Conservation (phyloP, 1,140 invertebrate species). For the Drosophila busckii region DNA sequence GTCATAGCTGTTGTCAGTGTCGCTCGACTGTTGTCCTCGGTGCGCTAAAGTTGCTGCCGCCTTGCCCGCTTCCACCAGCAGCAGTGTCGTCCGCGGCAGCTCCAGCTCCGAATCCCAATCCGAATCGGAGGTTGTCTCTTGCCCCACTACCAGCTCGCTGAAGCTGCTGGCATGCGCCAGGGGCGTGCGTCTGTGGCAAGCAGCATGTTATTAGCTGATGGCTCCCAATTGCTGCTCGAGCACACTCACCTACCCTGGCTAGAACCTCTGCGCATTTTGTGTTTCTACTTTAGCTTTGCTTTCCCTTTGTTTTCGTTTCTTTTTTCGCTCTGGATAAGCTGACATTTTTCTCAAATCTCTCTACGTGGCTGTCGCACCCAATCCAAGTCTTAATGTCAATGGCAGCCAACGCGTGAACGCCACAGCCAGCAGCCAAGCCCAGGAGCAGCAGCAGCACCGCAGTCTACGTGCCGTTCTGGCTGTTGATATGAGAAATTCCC, state of each 20-base stretch:
- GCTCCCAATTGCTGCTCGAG: neutral
- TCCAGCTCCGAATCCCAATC: slow-evolving; percentile 2
- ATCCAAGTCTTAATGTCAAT: slow-evolving; percentile 31
- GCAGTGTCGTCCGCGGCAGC: neutral
- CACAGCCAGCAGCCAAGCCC: neutral
- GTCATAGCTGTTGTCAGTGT: slow-evolving; percentile 24
- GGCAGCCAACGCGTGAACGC: slow-evolving; percentile 33
- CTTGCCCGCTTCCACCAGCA: too few species aligned
- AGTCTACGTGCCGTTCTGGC: slow-evolving; percentile 35
- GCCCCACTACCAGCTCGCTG: too few species aligned
- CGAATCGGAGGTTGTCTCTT: neutral
- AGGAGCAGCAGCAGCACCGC: neutral
- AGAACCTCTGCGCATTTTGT: slow-evolving; percentile 56
- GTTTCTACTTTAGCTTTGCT: slow-evolving; percentile 28
- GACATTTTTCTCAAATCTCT: slow-evolving; percentile 70
- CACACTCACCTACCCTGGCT: slow-evolving; percentile 53
- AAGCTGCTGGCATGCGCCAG: neutral
- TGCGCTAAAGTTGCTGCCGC: neutral
- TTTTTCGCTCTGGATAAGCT: slow-evolving; percentile 16
- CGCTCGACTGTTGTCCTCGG: too few species aligned
- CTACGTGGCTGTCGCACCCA: slow-evolving; percentile 21
- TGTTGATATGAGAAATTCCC: slow-evolving; percentile 58
- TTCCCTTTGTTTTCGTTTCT: too few species aligned
- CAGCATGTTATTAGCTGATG: neutral
- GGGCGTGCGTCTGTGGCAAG: slow-evolving; percentile 6